Conservation (phyloP, 2,113 vertebrate species). For the Anser cygnoides region DNA sequence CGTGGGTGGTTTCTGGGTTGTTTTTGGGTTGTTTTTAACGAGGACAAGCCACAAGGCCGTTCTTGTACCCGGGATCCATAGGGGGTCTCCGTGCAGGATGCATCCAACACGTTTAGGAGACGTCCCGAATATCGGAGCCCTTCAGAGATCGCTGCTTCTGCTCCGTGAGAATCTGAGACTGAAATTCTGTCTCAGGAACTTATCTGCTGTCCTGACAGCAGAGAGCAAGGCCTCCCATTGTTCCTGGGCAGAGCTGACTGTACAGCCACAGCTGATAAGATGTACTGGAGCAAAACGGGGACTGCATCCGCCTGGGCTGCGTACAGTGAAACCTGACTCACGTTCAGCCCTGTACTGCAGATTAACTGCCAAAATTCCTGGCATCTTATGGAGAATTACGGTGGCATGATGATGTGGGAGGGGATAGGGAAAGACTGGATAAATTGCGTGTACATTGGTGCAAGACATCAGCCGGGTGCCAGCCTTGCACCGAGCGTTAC, state of each 20-base stretch:
- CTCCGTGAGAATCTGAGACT: background rate
- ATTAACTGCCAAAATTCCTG: background rate
- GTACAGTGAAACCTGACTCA: rapidly evolving
- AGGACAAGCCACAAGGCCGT: background rate
- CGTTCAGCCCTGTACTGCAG: rapidly evolving
- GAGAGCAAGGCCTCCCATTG: rapidly evolving
- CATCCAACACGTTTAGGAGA: background rate
- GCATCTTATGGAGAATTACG: background rate
- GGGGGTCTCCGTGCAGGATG: background rate
- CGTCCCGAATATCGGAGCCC: background rate
- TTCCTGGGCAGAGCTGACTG: background rate
- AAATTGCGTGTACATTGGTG: background rate
- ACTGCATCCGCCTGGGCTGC: too few species aligned
- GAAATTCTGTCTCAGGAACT: background rate
- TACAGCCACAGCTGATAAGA: background rate
- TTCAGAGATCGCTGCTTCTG: background rate
- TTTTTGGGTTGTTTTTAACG: background rate
- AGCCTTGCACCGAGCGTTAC: background rate
- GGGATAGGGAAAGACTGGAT: background rate
- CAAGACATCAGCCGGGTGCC: background rate
- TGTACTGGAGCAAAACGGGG: background rate
- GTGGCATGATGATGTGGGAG: background rate
- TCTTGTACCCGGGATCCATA: background rate
- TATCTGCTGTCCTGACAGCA: background rate
- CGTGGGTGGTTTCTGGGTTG: too few species aligned